Evolutionary conservation across 2,888 invertebrate genomes (phyloP).

Genomic region (Meteorus cinctellus): DNA sequence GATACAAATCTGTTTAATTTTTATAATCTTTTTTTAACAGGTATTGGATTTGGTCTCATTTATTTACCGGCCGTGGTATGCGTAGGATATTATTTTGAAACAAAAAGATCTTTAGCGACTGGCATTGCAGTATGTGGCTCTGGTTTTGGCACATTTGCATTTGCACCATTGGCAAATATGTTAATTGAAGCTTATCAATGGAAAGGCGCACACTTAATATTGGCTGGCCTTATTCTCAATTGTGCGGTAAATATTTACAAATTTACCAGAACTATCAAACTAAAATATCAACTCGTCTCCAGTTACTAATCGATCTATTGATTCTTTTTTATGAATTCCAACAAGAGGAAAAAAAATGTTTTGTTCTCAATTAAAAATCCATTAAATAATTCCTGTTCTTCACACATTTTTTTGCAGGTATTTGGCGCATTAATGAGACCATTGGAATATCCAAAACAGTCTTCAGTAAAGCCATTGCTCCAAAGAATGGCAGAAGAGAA

Average conservation of each 20-base stretch:
- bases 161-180: slow-evolving; percentile 91
- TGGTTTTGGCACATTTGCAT: slow-evolving; percentile 95
- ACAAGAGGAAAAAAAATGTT: too few relatives aligned
- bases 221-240: slow-evolving; percentile 94
- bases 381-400: too few relatives aligned
- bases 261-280: background rate
- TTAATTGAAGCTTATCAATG: slow-evolving; percentile 85
- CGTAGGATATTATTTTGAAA: slow-evolving; percentile 98
- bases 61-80: slow-evolving; percentile 97
- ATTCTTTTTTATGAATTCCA: too few relatives aligned
- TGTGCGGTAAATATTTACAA: slow-evolving; percentile 78
- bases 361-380: too few relatives aligned
- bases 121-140: slow-evolving; percentile 97
- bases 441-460: slow-evolving; percentile 83
- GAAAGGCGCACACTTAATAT: slow-evolving; percentile 92
- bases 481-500: slow-evolving; percentile 96
- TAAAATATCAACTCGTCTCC: background rate
- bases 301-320: too few relatives aligned
- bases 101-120: slow-evolving; percentile 94
- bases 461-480: slow-evolving; percentile 86
- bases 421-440: slow-evolving; percentile 91
- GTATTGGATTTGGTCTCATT: slow-evolving; percentile 93
- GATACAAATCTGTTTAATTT: background rate
- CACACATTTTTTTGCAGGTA: slow-evolving; percentile 48
- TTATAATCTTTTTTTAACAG: slow-evolving; percentile 72